A percentile compares a stretch with the other conserved stretches of the same genome.
Conservation (phyloP, 2,888 invertebrate genomes). For the Danaus chrysippus region DNA sequence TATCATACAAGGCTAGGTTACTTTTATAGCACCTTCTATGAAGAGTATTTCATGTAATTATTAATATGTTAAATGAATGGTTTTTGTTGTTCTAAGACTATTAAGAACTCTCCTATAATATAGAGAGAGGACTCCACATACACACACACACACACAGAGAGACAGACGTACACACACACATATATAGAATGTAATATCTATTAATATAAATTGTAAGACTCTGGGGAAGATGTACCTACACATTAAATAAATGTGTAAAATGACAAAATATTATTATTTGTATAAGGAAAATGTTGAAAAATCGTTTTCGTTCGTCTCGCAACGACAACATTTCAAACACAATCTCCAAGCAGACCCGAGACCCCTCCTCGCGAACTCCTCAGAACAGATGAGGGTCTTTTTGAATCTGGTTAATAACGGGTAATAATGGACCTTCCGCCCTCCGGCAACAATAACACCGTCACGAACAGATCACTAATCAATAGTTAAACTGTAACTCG, state of each 20-base stretch:
- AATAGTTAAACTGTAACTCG: conserved; percentile 38
- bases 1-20: too few relatives aligned
- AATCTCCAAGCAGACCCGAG: too few relatives aligned
- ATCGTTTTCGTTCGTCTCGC: too few relatives aligned
- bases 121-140: neutral
- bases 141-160: neutral
- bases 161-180: neutral
- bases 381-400: neutral
- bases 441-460: conserved; percentile 16
- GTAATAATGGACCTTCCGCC: neutral
- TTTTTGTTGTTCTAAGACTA: too few relatives aligned
- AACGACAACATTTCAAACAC: too few relatives aligned
- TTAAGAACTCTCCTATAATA: neutral
- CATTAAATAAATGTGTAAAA: neutral
- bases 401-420: conserved; percentile 2
- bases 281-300: too few relatives aligned
- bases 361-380: neutral
- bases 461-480: conserved; percentile 23
- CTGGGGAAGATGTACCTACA: neutral
- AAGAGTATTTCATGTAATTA: too few relatives aligned
- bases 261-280: too few relatives aligned
- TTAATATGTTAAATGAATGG: too few relatives aligned
- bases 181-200: neutral
- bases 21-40: too few relatives aligned
- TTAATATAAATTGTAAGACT: neutral